These are phyloP conservation scores for Naja naja DNA, from an alignment of 2,113 vertebrate genomes.

Conservation along the genomic window DNA sequence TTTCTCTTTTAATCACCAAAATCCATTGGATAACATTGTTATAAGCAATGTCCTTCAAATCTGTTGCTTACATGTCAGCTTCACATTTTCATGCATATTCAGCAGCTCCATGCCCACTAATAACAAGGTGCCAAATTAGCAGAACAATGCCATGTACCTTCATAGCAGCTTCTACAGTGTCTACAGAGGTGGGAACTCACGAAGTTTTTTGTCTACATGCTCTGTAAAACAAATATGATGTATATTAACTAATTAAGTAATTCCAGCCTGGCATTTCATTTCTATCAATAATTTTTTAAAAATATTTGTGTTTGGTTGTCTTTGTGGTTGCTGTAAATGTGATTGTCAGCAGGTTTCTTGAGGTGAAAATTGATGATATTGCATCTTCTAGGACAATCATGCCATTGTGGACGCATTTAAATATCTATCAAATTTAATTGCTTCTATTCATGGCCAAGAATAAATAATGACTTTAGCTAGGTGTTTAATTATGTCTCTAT, in stretches of 20 bases:
- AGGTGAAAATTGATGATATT: slow-evolving; percentile 27
- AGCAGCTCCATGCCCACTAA: neutral
- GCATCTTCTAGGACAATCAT: neutral
- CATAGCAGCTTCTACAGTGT: neutral
- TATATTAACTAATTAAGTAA: slow-evolving; percentile 25
- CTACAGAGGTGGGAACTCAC: slow-evolving; percentile 42
- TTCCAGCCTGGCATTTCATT: slow-evolving; percentile 26
- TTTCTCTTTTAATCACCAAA: neutral
- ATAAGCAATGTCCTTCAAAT: neutral
- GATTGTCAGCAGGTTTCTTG: slow-evolving; percentile 24
- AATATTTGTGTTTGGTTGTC: neutral
- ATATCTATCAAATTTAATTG: neutral
- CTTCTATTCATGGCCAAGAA: neutral
- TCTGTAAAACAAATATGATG: slow-evolving; percentile 26
- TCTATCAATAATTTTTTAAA: slow-evolving; percentile 31
- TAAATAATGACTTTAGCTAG: neutral
- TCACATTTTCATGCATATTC: neutral
- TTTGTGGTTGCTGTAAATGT: neutral
- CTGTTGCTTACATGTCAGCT: neutral
- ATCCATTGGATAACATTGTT: neutral
- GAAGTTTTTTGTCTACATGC: neutral
- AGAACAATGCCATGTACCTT: neutral
- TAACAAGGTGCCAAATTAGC: neutral
- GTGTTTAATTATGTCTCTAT: neutral
- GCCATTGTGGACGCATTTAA: neutral